phyloP scores from a whole-genome alignment of 2,888 invertebrate species.

The Euplagia quadripunctaria region DNA sequence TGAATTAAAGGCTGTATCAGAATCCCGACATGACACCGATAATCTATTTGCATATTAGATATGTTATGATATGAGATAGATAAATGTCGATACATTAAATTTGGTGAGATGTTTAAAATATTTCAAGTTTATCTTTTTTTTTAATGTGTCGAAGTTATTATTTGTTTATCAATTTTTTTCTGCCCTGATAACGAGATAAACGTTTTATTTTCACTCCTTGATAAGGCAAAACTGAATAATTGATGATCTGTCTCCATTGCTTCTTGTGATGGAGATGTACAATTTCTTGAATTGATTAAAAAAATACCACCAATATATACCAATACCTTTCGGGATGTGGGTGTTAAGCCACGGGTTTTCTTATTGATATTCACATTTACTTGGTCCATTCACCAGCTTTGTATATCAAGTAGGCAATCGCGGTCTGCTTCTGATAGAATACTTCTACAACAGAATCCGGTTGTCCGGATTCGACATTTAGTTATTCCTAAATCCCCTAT shows the following conservation, averaged over 20 bases:
- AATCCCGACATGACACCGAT: slow-evolving; percentile 65
- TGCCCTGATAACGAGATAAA: not conserved
- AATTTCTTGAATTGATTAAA: too few species aligned
- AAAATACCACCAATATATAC: too few species aligned
- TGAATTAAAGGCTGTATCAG: slow-evolving; percentile 72
- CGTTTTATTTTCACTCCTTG: not conserved
- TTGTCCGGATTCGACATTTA: too few species aligned
- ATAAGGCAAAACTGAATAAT: not conserved
- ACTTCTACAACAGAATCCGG: too few species aligned
- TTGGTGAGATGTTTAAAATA: not conserved
- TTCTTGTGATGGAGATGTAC: too few species aligned
- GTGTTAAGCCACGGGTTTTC: too few species aligned
- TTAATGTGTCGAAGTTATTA: not conserved
- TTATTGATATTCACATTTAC: too few species aligned
- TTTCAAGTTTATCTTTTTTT: not conserved
- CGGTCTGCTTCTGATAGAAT: too few species aligned
- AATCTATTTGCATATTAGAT: slow-evolving; percentile 77
- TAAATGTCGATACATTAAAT: slow-evolving; percentile 53
- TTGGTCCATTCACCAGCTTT: too few species aligned
- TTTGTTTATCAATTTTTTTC: not conserved
- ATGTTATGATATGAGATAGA: slow-evolving; percentile 57
- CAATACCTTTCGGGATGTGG: too few species aligned
- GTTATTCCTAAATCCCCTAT: not conserved
- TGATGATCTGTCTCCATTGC: not conserved
- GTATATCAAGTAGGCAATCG: too few species aligned